phyloP scores from a whole-genome alignment of 1,140 invertebrate genomes.

The Mercenaria mercenaria region DNA sequence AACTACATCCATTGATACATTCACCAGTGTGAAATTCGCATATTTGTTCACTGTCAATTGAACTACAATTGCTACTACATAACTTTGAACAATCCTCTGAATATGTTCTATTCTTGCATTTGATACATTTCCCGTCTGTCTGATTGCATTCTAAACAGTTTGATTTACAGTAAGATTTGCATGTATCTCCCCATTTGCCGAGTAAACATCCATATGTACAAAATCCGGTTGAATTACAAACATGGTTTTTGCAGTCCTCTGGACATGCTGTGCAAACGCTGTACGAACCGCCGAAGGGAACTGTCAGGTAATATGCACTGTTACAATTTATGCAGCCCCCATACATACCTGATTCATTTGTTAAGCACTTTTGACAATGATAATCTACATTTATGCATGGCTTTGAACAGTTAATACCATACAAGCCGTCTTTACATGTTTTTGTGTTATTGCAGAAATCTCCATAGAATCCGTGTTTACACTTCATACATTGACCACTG shows the following conservation, averaged over 20 bases:
- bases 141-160: neutral
- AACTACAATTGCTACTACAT: neutral
- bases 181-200: slow-evolving; percentile 5
- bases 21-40: neutral
- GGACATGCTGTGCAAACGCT: too few relatives aligned
- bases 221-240: neutral
- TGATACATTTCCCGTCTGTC: neutral
- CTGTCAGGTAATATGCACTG: too few relatives aligned
- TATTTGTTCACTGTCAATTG: neutral
- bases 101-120: neutral
- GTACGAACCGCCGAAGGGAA: too few relatives aligned
- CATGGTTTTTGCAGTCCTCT: too few relatives aligned
- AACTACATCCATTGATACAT: too few relatives aligned
- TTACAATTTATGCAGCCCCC: too few relatives aligned
- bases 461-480: neutral
- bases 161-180: neutral
- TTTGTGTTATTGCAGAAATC: neutral
- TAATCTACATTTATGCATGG: too few relatives aligned
- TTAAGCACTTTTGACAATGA: too few relatives aligned
- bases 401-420: neutral
- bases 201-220: neutral
- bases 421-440: neutral
- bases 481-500: neutral
- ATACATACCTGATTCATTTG: too few relatives aligned
- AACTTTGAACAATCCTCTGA: neutral